phyloP scores from a whole-genome alignment of 64 coral and sea anemone species.

The Exaiptasia diaphana region DNA sequence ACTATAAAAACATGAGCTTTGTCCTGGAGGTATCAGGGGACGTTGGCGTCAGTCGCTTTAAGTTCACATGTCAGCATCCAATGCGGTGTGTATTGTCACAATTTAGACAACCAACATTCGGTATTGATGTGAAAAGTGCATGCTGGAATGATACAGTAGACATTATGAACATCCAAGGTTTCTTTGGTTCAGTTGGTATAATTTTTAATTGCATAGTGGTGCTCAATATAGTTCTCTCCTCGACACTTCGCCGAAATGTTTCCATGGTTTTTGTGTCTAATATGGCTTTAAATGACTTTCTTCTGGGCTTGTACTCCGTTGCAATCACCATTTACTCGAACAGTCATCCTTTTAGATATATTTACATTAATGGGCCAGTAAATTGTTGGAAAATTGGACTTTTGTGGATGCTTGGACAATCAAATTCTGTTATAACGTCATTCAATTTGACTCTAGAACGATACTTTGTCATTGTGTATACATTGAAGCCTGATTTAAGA shows the following conservation, averaged over 20 bases:
- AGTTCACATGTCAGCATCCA: too few relatives aligned
- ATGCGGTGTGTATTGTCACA: too few relatives aligned
- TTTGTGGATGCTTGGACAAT: slow-evolving; percentile 50
- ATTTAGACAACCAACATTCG: too few relatives aligned
- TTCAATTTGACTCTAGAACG: slow-evolving; percentile 67
- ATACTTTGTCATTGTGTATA: slow-evolving; percentile 69
- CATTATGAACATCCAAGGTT: slow-evolving; percentile 21
- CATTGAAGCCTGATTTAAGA: slow-evolving; percentile 49
- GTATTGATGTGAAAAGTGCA: too few relatives aligned
- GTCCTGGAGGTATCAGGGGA: too few relatives aligned
- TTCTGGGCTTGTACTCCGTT: slow-evolving; percentile 39
- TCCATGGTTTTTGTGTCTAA: slow-evolving; percentile 54
- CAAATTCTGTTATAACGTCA: slow-evolving; percentile 59
- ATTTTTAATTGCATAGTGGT: slow-evolving; percentile 51
- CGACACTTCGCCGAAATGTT: slow-evolving; percentile 38
- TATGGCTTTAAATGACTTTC: slow-evolving; percentile 49
- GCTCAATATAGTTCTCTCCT: slow-evolving; percentile 3
- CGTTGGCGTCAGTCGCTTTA: too few relatives aligned
- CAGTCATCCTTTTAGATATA: slow-evolving; percentile 19
- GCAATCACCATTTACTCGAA: neutral
- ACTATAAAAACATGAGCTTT: too few relatives aligned
- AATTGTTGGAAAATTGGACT: slow-evolving; percentile 55
- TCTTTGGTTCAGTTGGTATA: slow-evolving; percentile 16
- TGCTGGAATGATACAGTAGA: slow-evolving; percentile 51
- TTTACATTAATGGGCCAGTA: neutral